phyloP scores from a whole-genome alignment of 1,140 invertebrate species.

The Hypsibius dujardini region DNA sequence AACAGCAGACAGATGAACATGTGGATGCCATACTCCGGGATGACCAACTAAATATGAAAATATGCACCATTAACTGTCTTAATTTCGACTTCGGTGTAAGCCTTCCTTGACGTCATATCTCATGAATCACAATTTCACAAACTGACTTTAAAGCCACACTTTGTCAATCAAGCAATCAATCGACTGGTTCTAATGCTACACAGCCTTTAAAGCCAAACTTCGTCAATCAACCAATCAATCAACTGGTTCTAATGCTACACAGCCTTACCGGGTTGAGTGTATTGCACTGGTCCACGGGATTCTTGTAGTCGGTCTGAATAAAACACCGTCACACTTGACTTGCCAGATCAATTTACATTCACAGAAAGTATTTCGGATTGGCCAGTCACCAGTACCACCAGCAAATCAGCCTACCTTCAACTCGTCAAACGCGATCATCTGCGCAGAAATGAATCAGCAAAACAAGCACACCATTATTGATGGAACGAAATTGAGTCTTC shows the following conservation, averaged over 20 bases:
- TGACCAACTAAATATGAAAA: slow-evolving; percentile 58
- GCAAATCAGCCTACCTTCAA: slow-evolving; percentile 42
- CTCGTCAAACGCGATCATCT: slow-evolving; percentile 98
- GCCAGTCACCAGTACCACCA: too few relatives aligned
- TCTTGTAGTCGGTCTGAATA: slow-evolving; percentile 78
- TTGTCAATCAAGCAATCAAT: neutral
- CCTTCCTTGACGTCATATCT: slow-evolving; percentile 16
- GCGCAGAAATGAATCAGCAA: slow-evolving; percentile 29
- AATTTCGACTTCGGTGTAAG: slow-evolving; percentile 15
- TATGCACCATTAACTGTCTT: slow-evolving; percentile 13
- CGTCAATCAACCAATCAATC: neutral
- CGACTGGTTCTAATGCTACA: neutral
- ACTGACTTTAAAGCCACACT: neutral
- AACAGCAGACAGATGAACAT: slow-evolving; percentile 80
- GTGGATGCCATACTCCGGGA: slow-evolving; percentile 89
- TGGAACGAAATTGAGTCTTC: neutral
- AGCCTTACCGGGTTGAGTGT: slow-evolving; percentile 84
- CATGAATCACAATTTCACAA: slow-evolving; percentile 7
- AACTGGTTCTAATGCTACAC: neutral
- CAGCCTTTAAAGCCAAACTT: neutral
- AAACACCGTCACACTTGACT: neutral
- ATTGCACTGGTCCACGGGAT: slow-evolving; percentile 97
- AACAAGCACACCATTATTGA: slow-evolving; percentile 16
- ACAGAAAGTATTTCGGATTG: too few relatives aligned
- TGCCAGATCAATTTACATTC: neutral